Percentiles rank a stretch among this genome's conserved stretches.
Conservation (phyloP, 2,797 vertebrate genomes). For the Lepus oiostolus region DNA sequence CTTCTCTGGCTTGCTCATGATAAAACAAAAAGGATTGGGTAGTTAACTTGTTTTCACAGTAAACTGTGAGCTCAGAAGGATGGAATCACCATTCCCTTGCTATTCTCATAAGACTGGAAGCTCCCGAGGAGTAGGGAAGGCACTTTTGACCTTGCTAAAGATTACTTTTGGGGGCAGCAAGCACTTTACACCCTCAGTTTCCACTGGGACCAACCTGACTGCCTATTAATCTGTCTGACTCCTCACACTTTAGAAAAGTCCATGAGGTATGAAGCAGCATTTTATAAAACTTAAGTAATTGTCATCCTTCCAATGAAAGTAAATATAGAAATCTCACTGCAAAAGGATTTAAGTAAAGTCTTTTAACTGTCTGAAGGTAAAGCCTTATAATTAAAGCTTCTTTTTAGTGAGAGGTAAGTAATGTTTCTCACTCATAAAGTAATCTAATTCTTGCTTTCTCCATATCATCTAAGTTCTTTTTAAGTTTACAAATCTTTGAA, state of each 20-base stretch:
- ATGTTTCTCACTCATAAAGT: neutral
- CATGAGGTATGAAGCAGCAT: neutral
- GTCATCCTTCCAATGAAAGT: conserved; percentile 46
- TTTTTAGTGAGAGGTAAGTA: neutral
- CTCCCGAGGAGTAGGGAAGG: too few relatives aligned
- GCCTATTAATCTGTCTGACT: too few relatives aligned
- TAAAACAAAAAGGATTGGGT: too few relatives aligned
- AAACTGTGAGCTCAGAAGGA: too few relatives aligned
- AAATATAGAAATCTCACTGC: conserved; percentile 63
- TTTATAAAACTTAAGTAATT: conserved; percentile 56
- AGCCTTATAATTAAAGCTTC: conserved; percentile 20
- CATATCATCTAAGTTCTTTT: conserved; percentile 74
- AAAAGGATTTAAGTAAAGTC: conserved; percentile 52
- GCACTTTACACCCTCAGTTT: too few relatives aligned
- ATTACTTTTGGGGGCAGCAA: too few relatives aligned
- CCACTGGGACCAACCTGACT: too few relatives aligned
- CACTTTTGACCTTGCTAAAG: too few relatives aligned
- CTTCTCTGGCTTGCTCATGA: too few relatives aligned
- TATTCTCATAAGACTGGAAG: too few relatives aligned
- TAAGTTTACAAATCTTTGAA: conserved; percentile 81
- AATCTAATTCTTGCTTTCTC: conserved; percentile 64
- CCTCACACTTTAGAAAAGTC: neutral
- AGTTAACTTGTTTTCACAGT: too few relatives aligned
- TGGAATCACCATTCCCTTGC: too few relatives aligned
- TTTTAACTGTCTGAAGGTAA: conserved; percentile 40